Conservation (phyloP, 2,888 invertebrate species). For the Protonemura montana region DNA sequence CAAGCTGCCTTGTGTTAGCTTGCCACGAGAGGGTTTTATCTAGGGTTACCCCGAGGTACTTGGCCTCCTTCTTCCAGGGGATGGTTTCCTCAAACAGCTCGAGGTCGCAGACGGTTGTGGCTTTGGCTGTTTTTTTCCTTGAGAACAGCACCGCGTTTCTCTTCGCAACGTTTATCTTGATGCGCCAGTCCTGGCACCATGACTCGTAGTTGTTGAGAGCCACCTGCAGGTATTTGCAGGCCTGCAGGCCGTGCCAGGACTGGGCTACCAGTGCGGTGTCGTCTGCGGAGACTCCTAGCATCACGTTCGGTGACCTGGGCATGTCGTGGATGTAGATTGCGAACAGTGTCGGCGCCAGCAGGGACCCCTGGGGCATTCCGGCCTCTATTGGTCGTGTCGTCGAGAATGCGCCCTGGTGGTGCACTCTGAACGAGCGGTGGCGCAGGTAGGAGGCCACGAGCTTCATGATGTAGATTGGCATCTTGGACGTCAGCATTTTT, state of each 20-base stretch:
- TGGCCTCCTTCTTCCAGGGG: constrained; percentile 44
- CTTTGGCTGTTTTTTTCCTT: background rate
- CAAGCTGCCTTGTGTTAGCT: constrained; percentile 46
- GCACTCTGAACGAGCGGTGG: background rate
- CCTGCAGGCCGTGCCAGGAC: constrained; percentile 23
- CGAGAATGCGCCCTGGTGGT: constrained; percentile 42
- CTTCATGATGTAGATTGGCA: constrained; percentile 50
- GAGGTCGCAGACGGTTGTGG: constrained; percentile 43
- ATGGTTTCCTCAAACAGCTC: constrained; percentile 41
- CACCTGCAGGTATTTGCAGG: constrained; percentile 33
- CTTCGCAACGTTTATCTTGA: constrained; percentile 47
- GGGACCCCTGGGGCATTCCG: constrained; percentile 51
- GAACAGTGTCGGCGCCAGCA: constrained; percentile 52
- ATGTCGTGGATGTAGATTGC: constrained; percentile 51
- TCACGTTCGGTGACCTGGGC: constrained; percentile 47
- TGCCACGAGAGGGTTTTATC: constrained; percentile 50
- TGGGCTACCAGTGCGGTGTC: constrained; percentile 47
- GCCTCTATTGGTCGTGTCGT: constrained; percentile 48
- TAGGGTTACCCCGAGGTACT: constrained; percentile 51
- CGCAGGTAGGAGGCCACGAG: constrained; percentile 46
- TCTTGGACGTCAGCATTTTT: constrained; percentile 17
- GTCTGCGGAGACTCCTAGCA: constrained; percentile 47
- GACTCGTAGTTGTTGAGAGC: constrained; percentile 24
- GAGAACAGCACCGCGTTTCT: constrained; percentile 47
- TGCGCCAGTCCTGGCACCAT: constrained; percentile 46